A percentile compares a stretch with the other conserved stretches of the same genome.
phyloP scores from a whole-genome alignment of 2,888 invertebrate species.

The Entomobrya multifasciata region DNA sequence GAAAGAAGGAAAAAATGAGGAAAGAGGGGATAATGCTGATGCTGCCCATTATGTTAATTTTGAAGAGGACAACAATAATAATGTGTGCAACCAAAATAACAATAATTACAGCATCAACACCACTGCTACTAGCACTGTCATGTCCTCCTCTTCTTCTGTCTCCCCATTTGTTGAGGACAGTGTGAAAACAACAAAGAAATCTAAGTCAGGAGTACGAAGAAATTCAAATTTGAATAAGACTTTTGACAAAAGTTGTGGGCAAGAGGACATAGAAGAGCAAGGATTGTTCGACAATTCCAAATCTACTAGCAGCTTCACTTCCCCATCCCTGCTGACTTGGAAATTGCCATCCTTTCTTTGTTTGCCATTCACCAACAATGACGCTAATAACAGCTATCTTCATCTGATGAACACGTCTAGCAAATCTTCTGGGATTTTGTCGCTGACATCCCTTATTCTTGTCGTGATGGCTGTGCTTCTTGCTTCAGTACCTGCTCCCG shows the following conservation, averaged over 20 bases:
- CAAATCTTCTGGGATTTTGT: slow-evolving; percentile 60
- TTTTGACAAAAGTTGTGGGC: not conserved
- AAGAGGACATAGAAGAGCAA: slow-evolving; percentile 20
- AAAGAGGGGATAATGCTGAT: too few species aligned
- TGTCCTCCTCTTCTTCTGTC: slow-evolving; percentile 27
- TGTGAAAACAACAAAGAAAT: slow-evolving; percentile 50
- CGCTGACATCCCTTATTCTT: slow-evolving; percentile 54
- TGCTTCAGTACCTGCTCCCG: slow-evolving; percentile 67
- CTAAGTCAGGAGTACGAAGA: slow-evolving; percentile 65
- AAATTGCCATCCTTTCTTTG: slow-evolving; percentile 71
- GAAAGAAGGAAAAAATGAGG: slow-evolving; percentile 12
- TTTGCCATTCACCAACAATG: slow-evolving; percentile 69
- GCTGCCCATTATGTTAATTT: not conserved
- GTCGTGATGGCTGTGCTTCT: slow-evolving; percentile 62
- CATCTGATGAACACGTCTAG: slow-evolving; percentile 58
- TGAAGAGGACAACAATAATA: slow-evolving; percentile 45
- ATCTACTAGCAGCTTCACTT: slow-evolving; percentile 23
- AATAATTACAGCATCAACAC: slow-evolving; percentile 42
- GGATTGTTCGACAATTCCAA: slow-evolving; percentile 41
- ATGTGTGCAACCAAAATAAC: slow-evolving; percentile 18
- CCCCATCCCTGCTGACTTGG: slow-evolving; percentile 64
- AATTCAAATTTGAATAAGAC: slow-evolving; percentile 39
- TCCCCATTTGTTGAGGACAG: slow-evolving; percentile 22
- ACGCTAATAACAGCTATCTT: slow-evolving; percentile 54
- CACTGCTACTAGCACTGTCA: not conserved